Evolutionary conservation across 2,888 invertebrate genomes (phyloP), one percentile per base, ranked within the genome.

Genomic region (Ectemnius cavifrons): DNA sequence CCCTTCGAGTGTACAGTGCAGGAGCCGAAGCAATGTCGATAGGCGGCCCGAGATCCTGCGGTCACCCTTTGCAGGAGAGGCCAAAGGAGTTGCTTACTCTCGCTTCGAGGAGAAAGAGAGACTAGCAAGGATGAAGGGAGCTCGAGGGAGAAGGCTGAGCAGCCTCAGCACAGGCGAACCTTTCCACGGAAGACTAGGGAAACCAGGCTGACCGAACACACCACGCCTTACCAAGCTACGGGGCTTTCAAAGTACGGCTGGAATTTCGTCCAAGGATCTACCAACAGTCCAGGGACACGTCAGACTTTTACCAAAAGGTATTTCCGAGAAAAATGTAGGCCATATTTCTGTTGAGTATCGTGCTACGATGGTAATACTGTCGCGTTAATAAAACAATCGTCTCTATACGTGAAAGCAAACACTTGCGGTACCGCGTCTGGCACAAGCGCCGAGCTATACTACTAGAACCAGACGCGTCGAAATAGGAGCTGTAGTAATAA

Each of bases 161-260:
- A 37, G 37, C 37, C 5, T 1, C 37, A 45, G 62, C 69, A 64
- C 61, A 73, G 69, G 70, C 67, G 74, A 82, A 77, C 82, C 78
- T 82, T 79, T 75, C 75, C 73, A 71, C 70, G 68, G 78, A 81
- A 75, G 73, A 75, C 71, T 65, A 67, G 72, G 68, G 72, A 67
- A 79, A 79, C 78, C 81, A 37, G 82, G 78, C 85, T 84, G 84
- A 86, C 84, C 86, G 82, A 84, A 83, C 80, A 37, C 37, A 81
- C 83, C 80, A 84, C 82, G 80, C 84, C 85, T 84, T 84, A 84
- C 81, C 79, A 67, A 67, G 65, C 84, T 84, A 81, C 85, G 80
- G 80, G 79, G 88, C 88, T 88, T 88, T 87, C 86, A 88, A 88
- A 88, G 88, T 88, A 88, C 87, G 84, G 83, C 86, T 4, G 87